Evolutionary conservation across 1,140 invertebrate genomes (phyloP).

Genomic region (Bactericera cockerelli): DNA sequence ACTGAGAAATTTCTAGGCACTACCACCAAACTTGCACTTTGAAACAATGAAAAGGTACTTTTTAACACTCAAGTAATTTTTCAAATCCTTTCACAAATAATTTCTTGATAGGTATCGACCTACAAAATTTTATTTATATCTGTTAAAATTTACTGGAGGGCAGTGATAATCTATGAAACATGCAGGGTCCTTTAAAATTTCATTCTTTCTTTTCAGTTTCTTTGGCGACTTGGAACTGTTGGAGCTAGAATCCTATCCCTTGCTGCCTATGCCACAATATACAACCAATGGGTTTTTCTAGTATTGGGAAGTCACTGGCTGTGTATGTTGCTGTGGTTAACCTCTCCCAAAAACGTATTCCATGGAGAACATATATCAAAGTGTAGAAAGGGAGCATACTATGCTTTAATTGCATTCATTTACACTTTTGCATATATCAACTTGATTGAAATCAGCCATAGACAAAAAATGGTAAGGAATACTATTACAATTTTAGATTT

Average conservation of each 20-base stretch:
- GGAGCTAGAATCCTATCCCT: slow-evolving; percentile 62
- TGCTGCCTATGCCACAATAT: slow-evolving; percentile 69
- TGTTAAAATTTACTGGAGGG: too few relatives aligned
- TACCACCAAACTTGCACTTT: too few relatives aligned
- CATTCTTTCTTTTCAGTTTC: slow-evolving; percentile 56
- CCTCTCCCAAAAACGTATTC: slow-evolving; percentile 69
- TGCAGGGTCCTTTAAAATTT: too few relatives aligned
- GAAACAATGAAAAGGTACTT: too few relatives aligned
- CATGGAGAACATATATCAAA: slow-evolving; percentile 57
- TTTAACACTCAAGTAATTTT: too few relatives aligned
- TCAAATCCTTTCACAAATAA: too few relatives aligned
- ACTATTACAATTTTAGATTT: too few relatives aligned
- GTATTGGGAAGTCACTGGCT: slow-evolving; percentile 57
- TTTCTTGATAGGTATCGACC: too few relatives aligned
- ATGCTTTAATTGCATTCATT: slow-evolving; percentile 62
- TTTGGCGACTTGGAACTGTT: slow-evolving; percentile 74
- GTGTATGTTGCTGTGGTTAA: slow-evolving; percentile 69
- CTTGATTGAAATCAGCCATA: slow-evolving; percentile 59
- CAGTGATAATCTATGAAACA: too few relatives aligned
- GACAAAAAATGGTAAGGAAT: slow-evolving; percentile 60
- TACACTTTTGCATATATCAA: slow-evolving; percentile 86
- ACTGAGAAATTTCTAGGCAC: too few relatives aligned
- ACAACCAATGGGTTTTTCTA: slow-evolving; percentile 66
- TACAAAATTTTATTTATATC: too few relatives aligned
- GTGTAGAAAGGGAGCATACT: slow-evolving; percentile 45